phyloP scores from a whole-genome alignment of 2,797 vertebrate species.

The Knipowitschia caucasica region DNA sequence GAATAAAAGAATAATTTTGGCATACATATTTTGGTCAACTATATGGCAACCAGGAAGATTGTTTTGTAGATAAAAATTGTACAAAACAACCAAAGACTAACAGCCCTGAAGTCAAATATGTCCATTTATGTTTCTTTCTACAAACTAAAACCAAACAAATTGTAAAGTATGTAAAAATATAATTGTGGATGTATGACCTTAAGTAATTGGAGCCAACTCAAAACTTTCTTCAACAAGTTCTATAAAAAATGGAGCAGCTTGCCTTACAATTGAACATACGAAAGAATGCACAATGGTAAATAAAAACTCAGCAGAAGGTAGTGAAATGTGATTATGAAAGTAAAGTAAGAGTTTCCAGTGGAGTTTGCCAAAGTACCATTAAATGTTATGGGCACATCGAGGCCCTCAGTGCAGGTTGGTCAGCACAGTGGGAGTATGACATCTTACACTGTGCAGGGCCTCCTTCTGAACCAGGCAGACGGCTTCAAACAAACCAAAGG shows the following conservation, averaged over 20 bases:
- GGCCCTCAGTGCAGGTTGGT: constrained; percentile 71
- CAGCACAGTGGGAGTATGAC: constrained; percentile 78
- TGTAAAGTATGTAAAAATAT: neutral
- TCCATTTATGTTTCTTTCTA: too few species aligned
- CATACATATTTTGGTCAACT: too few species aligned
- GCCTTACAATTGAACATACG: constrained; percentile 49
- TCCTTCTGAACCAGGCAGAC: constrained; percentile 69
- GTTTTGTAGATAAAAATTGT: too few species aligned
- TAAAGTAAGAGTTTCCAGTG: constrained; percentile 80
- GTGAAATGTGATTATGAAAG: constrained; percentile 65
- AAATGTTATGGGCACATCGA: constrained; percentile 82
- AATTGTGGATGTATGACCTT: neutral
- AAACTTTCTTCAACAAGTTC: neutral
- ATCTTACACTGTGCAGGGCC: constrained; percentile 81
- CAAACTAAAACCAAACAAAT: neutral
- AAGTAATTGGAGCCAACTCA: neutral
- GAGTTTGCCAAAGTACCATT: constrained; percentile 78
- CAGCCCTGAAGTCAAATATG: too few species aligned
- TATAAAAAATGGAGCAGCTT: neutral
- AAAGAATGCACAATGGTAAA: constrained; percentile 57
- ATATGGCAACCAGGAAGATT: too few species aligned
- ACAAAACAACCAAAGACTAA: too few species aligned
- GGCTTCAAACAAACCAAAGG: constrained; percentile 75
- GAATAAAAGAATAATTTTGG: too few species aligned
- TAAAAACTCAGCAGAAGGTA: constrained; percentile 50